Percentiles rank a stretch among this genome's conserved stretches.
Conservation (phyloP, 2,113 vertebrate species). For the Nanorana parkeri region DNA sequence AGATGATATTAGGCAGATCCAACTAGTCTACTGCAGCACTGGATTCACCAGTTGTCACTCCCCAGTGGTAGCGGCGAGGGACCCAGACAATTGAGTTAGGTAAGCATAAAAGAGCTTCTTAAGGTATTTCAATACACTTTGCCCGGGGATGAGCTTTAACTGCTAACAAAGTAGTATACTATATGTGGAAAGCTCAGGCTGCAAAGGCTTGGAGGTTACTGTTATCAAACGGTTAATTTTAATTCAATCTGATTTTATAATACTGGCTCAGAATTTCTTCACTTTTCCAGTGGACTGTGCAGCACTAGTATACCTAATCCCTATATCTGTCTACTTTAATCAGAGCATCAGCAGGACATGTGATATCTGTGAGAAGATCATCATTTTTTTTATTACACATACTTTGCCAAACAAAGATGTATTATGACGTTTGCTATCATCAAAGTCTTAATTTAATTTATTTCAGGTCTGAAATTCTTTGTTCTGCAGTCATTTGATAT, state of each 20-base stretch:
- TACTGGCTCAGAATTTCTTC: background rate
- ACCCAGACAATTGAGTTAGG: too few relatives aligned
- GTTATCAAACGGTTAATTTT: too few relatives aligned
- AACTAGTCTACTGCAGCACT: too few relatives aligned
- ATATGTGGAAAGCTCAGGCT: too few relatives aligned
- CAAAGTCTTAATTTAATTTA: slow-evolving; percentile 33
- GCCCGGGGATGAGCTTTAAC: too few relatives aligned
- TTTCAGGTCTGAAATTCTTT: background rate
- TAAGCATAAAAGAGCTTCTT: too few relatives aligned
- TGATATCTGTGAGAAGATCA: slow-evolving; percentile 45
- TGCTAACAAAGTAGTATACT: too few relatives aligned
- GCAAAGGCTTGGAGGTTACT: too few relatives aligned
- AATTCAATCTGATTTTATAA: background rate
- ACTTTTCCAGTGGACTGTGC: background rate
- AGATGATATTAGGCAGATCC: too few relatives aligned
- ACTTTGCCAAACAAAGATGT: slow-evolving; percentile 40
- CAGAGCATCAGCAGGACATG: slow-evolving; percentile 22
- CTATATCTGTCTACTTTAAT: slow-evolving; percentile 17
- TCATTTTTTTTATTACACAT: slow-evolving; percentile 19
- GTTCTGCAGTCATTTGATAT: slow-evolving; percentile 10
- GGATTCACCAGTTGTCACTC: too few relatives aligned
- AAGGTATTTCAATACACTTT: too few relatives aligned
- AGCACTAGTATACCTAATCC: background rate
- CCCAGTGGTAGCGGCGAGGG: too few relatives aligned
- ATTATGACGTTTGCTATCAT: slow-evolving; percentile 41